These are phyloP conservation scores for Amblyteles armatorius DNA, from an alignment of 2,888 invertebrate genomes.

Conservation along the genomic window DNA sequence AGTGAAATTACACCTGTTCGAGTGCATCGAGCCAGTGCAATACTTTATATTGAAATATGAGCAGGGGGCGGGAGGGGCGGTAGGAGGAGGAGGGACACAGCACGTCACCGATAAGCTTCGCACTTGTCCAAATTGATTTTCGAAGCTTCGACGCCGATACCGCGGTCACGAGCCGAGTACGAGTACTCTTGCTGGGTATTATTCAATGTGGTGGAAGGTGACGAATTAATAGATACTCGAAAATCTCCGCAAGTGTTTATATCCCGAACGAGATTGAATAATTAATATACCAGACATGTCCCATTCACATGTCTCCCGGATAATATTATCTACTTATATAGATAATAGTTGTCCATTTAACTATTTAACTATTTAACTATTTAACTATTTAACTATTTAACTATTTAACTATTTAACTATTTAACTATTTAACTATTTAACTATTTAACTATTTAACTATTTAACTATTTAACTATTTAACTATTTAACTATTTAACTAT, in stretches of 20 bases:
- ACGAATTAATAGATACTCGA: slow-evolving; percentile 5
- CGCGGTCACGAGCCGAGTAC: background rate
- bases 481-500: too few relatives aligned
- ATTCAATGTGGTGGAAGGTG: background rate
- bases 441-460: too few relatives aligned
- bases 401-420: too few relatives aligned
- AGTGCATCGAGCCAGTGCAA: slow-evolving; percentile 24
- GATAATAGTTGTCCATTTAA: too few relatives aligned
- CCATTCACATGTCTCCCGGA: slow-evolving; percentile 32
- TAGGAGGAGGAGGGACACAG: background rate
- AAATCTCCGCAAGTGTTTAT: slow-evolving; percentile 1
- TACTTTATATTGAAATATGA: slow-evolving; percentile 31
- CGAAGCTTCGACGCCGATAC: slow-evolving; percentile 5
- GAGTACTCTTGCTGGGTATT: background rate
- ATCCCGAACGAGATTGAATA: slow-evolving; percentile 34
- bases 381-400: too few relatives aligned
- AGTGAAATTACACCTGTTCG: slow-evolving; percentile 39
- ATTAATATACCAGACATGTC: slow-evolving; percentile 50
- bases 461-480: too few relatives aligned
- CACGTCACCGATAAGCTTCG: slow-evolving; percentile 2
- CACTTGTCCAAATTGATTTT: slow-evolving; percentile 31
- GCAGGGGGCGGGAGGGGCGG: background rate
- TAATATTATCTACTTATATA: background rate
- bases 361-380: too few relatives aligned
- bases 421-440: too few relatives aligned